A percentile compares a stretch with the other conserved stretches of the same genome.
phyloP scores from a whole-genome alignment of 2,113 vertebrate species.

The Lonchura striata region DNA sequence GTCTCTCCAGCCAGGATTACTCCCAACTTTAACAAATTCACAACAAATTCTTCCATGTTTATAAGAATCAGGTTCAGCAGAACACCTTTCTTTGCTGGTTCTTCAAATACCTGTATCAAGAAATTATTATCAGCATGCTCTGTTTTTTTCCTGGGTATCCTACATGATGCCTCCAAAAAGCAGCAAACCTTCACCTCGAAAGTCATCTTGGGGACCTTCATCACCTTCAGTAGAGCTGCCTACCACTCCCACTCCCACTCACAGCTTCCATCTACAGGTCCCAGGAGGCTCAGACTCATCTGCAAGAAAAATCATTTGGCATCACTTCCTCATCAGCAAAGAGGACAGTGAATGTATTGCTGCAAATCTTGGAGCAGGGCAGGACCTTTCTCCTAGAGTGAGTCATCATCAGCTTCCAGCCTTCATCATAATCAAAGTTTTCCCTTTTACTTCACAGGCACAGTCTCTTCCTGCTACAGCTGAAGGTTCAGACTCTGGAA shows the following conservation, averaged over 20 bases:
- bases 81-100: not conserved
- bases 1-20: not conserved
- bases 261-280: not conserved
- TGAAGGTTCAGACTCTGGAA: not conserved
- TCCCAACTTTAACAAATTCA: not conserved
- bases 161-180: not conserved
- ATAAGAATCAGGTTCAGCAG: not conserved
- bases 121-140: not conserved
- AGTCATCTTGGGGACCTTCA: not conserved
- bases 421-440: not conserved
- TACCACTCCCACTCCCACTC: too few relatives aligned
- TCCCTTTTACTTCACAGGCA: not conserved
- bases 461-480: not conserved
- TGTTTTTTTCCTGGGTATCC: not conserved
- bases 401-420: not conserved
- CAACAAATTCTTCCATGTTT: not conserved
- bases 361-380: not conserved
- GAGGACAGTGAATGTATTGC: not conserved
- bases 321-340: not conserved
- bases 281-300: not conserved
- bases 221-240: too few relatives aligned
- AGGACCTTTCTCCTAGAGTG: not conserved
- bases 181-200: not conserved
- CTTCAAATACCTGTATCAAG: not conserved
- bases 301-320: not conserved